Base-by-base conservation (phyloP, 2,113 vertebrate species). In the Physeter macrocephalus region DNA sequence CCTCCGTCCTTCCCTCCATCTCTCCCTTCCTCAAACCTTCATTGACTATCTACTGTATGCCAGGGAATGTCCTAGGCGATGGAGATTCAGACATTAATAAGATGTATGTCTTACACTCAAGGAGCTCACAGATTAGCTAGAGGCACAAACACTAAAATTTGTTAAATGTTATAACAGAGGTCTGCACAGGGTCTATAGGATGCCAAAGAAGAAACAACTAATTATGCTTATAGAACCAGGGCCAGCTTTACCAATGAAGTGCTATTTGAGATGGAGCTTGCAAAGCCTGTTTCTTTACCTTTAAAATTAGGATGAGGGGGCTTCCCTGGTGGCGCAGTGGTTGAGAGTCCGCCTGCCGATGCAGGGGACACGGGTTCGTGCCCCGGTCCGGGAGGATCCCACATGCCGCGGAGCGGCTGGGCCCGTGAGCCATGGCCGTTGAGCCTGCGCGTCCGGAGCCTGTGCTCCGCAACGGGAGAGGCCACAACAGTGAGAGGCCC, bases 251-350 rank as follows among this genome's bases (percentile, higher is more conserved):
- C 34, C 25, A 39, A 77, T 12, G 8, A 77, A 81, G 39, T 92
- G 18, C 77, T 57, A 17, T 71, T 88, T 92, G 74, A 90, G 62
- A 20, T 90, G 69, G 10, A 34, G 82, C 67, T 84, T 62, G 10
- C 13, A 57, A 96, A 97, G 27, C 39, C 64, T 78, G 1, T 89
- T 93, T 82, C 64, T 92, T 96, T 72, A 61, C 62, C 62, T 95
- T 25, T 89, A 90, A 92, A 86, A 90, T 34, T n/a, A 8, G 15
- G 20, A 94, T 34, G 21, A 54, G 67, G 69, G 69, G n/a, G n/a
- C n/a, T n/a, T n/a, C n/a, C n/a, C n/a, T n/a, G n/a, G n/a, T n/a
- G n/a, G n/a, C n/a, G n/a, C n/a, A n/a, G n/a, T n/a, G n/a, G n/a
- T n/a, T n/a, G n/a, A n/a, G n/a, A n/a, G n/a, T n/a, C n/a, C n/a